These are phyloP conservation scores for Ennomos erosarius DNA, from an alignment of 2,888 invertebrate genomes.

Conservation along the genomic window DNA sequence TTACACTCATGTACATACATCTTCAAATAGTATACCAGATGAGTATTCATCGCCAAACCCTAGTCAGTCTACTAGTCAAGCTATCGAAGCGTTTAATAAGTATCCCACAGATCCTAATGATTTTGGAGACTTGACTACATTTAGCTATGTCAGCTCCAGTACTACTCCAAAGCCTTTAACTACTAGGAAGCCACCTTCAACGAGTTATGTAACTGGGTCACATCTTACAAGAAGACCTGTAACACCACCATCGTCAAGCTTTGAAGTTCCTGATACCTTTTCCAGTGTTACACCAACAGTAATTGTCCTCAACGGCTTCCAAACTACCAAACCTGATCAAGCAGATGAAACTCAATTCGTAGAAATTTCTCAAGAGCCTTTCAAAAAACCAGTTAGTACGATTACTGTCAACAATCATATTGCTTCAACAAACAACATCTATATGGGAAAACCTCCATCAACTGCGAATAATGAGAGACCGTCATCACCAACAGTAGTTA, in stretches of 20 bases:
- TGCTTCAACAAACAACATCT: slow-evolving; percentile 83
- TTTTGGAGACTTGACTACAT: slow-evolving; percentile 73
- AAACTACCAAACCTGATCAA: slow-evolving; percentile 66
- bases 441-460: slow-evolving; percentile 67
- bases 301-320: slow-evolving; percentile 69
- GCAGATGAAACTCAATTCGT: slow-evolving; percentile 67
- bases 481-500: slow-evolving; percentile 87
- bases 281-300: slow-evolving; percentile 81
- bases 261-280: slow-evolving; percentile 70
- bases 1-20: slow-evolving; percentile 54
- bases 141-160: slow-evolving; percentile 70
- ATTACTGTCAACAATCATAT: slow-evolving; percentile 87
- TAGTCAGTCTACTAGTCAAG: slow-evolving; percentile 77
- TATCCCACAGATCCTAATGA: slow-evolving; percentile 75
- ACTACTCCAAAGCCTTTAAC: slow-evolving; percentile 66
- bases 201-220: slow-evolving; percentile 77
- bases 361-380: slow-evolving; percentile 82
- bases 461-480: slow-evolving; percentile 72
- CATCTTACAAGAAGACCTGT: slow-evolving; percentile 81
- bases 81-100: slow-evolving; percentile 74
- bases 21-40: slow-evolving; percentile 63
- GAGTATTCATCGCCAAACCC: slow-evolving; percentile 70
- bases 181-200: slow-evolving; percentile 71
- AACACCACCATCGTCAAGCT: slow-evolving; percentile 60
- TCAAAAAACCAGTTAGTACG: slow-evolving; percentile 76